These are phyloP conservation scores for Hyperoplus lanceolatus DNA, from an alignment of 2,797 vertebrate species.

Conservation along the genomic window DNA sequence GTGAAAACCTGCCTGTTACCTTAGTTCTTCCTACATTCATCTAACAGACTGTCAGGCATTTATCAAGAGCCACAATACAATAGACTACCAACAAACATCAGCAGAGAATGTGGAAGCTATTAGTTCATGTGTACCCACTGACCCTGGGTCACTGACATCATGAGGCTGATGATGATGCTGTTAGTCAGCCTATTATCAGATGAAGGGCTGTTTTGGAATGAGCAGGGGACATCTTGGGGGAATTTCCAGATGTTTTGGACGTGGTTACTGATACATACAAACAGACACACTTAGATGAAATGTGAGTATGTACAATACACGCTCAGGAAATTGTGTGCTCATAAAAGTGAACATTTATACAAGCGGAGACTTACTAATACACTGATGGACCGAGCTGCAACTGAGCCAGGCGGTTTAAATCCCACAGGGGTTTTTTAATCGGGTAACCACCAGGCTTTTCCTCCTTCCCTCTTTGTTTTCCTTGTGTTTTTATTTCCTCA, in stretches of 20 bases:
- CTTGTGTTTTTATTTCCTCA: slow-evolving; percentile 26
- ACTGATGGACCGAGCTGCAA: slow-evolving; percentile 38
- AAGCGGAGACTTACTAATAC: slow-evolving; percentile 9
- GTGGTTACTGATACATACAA: slow-evolving; percentile 35
- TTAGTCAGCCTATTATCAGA: slow-evolving; percentile 67
- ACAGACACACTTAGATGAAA: slow-evolving; percentile 30
- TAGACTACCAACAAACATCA: slow-evolving; percentile 16
- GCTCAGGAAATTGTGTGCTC: slow-evolving; percentile 6
- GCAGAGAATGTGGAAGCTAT: slow-evolving; percentile 18
- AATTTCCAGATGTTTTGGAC: slow-evolving; percentile 61
- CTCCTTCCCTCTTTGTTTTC: slow-evolving; percentile 16
- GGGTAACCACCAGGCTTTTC: slow-evolving; percentile 30
- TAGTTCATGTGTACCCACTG: slow-evolving; percentile 46
- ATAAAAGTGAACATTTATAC: slow-evolving; percentile 39
- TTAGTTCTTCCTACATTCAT: slow-evolving; percentile 29
- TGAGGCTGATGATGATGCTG: slow-evolving; percentile 44
- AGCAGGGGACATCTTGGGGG: slow-evolving; percentile 24
- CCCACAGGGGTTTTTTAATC: slow-evolving; percentile 38
- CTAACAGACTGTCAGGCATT: slow-evolving; percentile 11
- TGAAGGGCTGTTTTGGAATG: slow-evolving; percentile 46
- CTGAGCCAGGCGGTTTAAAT: slow-evolving; percentile 39
- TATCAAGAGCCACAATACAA: slow-evolving; percentile 24
- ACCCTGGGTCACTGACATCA: slow-evolving; percentile 34
- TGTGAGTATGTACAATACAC: slow-evolving; percentile 19
- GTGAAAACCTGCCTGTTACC: slow-evolving; percentile 24